Percentiles rank a stretch among this genome's conserved stretches.
Evolutionary conservation across 1,140 invertebrate species (phyloP).

Genomic region (Drosophila burlai): DNA sequence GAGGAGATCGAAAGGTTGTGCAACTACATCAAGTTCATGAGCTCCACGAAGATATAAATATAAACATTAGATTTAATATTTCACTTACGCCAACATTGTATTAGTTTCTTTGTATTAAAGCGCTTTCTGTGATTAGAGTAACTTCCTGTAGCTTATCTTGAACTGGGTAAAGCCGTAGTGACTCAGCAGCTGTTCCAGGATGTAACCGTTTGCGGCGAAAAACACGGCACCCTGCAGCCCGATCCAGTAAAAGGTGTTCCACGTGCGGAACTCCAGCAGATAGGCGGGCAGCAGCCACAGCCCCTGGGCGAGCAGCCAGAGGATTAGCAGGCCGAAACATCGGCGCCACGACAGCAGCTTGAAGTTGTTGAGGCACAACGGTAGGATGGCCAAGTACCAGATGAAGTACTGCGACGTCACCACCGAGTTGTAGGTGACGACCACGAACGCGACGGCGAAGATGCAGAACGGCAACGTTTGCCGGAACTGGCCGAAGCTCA

Average conservation of each 20-base stretch:
- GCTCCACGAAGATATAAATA: conserved; percentile 9
- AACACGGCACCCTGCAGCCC: conserved; percentile 92
- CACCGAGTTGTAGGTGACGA: conserved; percentile 98
- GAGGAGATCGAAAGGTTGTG: conserved; percentile 22
- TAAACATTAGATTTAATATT: conserved; percentile 12
- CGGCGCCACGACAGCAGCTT: conserved; percentile 86
- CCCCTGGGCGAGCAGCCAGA: conserved; percentile 93
- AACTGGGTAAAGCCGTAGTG: conserved; percentile 85
- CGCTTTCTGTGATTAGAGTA: conserved; percentile 44
- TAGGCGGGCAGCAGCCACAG: conserved; percentile 97
- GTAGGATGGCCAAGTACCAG: conserved; percentile 97
- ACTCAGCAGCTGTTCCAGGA: conserved; percentile 89
- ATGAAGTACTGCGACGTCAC: conserved; percentile 99
- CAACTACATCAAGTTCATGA: conserved; percentile 45
- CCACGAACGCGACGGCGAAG: conserved; percentile 93
- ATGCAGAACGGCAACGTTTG: conserved; percentile 93
- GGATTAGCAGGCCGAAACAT: conserved; percentile 84
- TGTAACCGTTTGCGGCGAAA: conserved; percentile 91
- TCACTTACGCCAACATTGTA: conserved; percentile 18
- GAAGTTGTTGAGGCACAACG: conserved; percentile 90
- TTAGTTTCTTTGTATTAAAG: conserved; percentile 30
- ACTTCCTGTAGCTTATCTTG: conserved; percentile 67
- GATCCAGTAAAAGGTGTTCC: conserved; percentile 92
- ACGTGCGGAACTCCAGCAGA: conserved; percentile 94
- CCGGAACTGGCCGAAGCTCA: conserved; percentile 88